These are phyloP conservation scores for Prionace glauca DNA, from an alignment of 2,797 vertebrate genomes.

Conservation along the genomic window DNA sequence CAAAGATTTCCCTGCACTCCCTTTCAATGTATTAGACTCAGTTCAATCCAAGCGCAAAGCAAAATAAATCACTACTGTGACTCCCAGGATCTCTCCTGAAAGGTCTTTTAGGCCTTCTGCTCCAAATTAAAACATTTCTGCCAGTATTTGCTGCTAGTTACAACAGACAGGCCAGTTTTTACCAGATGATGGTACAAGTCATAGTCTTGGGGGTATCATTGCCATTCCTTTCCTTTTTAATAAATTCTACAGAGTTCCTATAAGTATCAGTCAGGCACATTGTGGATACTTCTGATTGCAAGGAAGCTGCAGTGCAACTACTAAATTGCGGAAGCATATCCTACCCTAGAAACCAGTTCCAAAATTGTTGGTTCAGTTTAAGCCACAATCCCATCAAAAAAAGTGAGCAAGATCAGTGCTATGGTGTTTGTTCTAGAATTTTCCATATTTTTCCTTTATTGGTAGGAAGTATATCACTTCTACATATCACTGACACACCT, in stretches of 20 bases:
- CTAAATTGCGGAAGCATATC: not conserved
- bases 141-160: not conserved
- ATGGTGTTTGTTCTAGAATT: not conserved
- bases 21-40: not conserved
- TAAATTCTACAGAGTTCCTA: not conserved
- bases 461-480: not conserved
- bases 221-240: not conserved
- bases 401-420: not conserved
- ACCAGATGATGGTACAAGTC: not conserved
- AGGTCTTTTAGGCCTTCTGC: not conserved
- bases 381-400: not conserved
- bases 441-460: not conserved
- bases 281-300: not conserved
- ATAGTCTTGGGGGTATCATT: not conserved
- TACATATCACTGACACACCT: not conserved
- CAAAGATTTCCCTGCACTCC: not conserved
- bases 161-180: too few species aligned
- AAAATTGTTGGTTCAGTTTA: not conserved
- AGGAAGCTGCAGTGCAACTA: not conserved
- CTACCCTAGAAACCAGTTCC: not conserved
- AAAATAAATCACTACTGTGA: not conserved
- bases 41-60: not conserved
- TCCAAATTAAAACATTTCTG: not conserved
- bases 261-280: not conserved
- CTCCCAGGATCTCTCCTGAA: not conserved